Percentiles rank a stretch among this genome's conserved stretches.
These are phyloP conservation scores for Phenacoccus solenopsis DNA, from an alignment of 1,140 invertebrate species.

Conservation along the genomic window DNA sequence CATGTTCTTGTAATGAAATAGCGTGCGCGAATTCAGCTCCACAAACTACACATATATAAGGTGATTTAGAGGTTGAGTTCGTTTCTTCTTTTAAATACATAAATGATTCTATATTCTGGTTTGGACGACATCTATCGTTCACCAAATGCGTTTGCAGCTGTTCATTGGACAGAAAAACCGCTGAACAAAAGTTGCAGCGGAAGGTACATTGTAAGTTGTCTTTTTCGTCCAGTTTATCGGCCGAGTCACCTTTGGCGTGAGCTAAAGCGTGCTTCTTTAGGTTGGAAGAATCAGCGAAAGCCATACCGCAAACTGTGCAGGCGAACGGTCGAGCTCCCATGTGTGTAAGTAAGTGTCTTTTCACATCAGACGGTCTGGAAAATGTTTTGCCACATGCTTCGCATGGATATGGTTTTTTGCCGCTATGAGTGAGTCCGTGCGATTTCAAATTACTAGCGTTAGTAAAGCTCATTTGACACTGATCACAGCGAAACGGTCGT, in stretches of 20 bases:
- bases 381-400: slow-evolving; percentile 44
- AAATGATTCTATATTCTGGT: neutral
- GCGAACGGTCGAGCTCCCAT: slow-evolving; percentile 27
- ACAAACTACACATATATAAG: slow-evolving; percentile 29
- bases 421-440: slow-evolving; percentile 47
- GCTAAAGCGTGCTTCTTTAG: slow-evolving; percentile 27
- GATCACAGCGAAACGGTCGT: slow-evolving; percentile 55
- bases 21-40: slow-evolving; percentile 29
- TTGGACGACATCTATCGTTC: slow-evolving; percentile 10
- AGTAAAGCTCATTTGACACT: slow-evolving; percentile 42
- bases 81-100: neutral
- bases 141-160: slow-evolving; percentile 22
- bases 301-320: slow-evolving; percentile 26
- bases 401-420: slow-evolving; percentile 50
- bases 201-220: neutral
- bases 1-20: slow-evolving; percentile 27
- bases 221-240: neutral
- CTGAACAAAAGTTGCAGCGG: slow-evolving; percentile 14
- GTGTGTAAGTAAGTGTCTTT: slow-evolving; percentile 38
- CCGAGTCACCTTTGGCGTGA: slow-evolving; percentile 24
- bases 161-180: slow-evolving; percentile 19
- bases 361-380: slow-evolving; percentile 45
- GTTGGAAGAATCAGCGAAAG: slow-evolving; percentile 27
- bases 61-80: neutral
- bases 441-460: slow-evolving; percentile 40